Base-by-base conservation (phyloP, 2,888 invertebrate genomes). In the Drosophila ustulata region DNA sequence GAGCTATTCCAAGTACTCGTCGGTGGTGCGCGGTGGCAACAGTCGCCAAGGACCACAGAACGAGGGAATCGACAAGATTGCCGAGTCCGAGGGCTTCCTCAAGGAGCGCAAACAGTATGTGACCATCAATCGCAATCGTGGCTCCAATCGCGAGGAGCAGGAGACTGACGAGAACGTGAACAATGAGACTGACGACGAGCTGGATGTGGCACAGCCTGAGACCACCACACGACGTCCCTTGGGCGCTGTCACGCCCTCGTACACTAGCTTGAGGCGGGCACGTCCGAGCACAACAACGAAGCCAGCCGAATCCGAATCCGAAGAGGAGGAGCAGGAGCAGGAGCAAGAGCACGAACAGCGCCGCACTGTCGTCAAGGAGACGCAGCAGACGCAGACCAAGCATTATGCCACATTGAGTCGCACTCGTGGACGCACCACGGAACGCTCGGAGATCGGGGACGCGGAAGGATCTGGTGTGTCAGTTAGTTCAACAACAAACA, bases 251-350 rank as follows among this genome's bases (percentile, higher is more conserved):
- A 94, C 93, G 7, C 93, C 94, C 0, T 95, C 96, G 73, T 96
- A 96, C 81, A 95, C 96, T 0, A 96, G 95, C 58, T 96, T 96
- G 30, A 93, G 95, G 50, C 93, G 96, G 68, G 94, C 95, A 0
- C 93, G 94, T 80, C 95, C 94, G 11, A 93, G 94, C 0, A 93
- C 78, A 3, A 45, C 51, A 0, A 62, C 61, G 37, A 37, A 11
- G 25, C 39, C 59, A 9, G 34, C 66, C 4, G 28, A 53, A 3
- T 43, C 64, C 0, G 69, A 66, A 1, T 51, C 64, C 3, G 55
- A 66, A 6, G 49, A 61, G 3, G 55, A 68, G 6, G 55, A 63
- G 9, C 7, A 11, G 4, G 56, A 56, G 3, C 50, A 59, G 6
- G 61, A 13, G 28, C 6, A 28, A 6, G 28, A 6, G 30, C 30